Conservation (phyloP, 2,888 invertebrate species). For the Petrolisthes manimaculis region DNA sequence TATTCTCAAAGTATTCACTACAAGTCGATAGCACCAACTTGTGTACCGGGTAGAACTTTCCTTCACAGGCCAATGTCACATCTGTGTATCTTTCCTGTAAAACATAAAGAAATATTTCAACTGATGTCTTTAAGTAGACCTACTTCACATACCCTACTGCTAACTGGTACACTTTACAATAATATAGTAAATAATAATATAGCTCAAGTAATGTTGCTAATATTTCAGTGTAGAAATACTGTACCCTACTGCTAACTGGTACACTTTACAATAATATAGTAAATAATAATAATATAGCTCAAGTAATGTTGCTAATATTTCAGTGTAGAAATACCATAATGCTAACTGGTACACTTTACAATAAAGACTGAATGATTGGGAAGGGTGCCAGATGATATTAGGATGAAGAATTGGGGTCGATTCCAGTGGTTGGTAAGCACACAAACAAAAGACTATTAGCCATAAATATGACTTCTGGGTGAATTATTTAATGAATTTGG, state of each 20-base stretch:
- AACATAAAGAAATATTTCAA: slow-evolving; percentile 10
- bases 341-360: no score
- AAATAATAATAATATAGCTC: neutral
- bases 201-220: neutral
- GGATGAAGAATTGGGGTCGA: no score
- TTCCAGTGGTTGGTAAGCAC: no score
- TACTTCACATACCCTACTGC: neutral
- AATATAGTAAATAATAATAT: neutral
- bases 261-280: neutral
- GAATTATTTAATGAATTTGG: no score
- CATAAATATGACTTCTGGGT: no score
- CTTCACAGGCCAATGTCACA: slow-evolving; percentile 65
- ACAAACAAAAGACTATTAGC: no score
- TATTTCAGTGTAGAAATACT: neutral
- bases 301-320: neutral
- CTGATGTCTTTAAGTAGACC: neutral
- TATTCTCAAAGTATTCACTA: slow-evolving; percentile 65
- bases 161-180: neutral
- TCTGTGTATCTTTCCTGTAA: slow-evolving; percentile 64
- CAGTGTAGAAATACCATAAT: neutral
- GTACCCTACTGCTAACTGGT: no score
- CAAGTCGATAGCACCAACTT: slow-evolving; percentile 63
- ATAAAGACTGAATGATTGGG: no score
- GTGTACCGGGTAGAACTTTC: slow-evolving; percentile 64
- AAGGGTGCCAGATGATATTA: no score